Evolutionary conservation across 37 sponge, comb jelly and placozoan genomes (phyloP).

Genomic region (Ianthella basta): DNA sequence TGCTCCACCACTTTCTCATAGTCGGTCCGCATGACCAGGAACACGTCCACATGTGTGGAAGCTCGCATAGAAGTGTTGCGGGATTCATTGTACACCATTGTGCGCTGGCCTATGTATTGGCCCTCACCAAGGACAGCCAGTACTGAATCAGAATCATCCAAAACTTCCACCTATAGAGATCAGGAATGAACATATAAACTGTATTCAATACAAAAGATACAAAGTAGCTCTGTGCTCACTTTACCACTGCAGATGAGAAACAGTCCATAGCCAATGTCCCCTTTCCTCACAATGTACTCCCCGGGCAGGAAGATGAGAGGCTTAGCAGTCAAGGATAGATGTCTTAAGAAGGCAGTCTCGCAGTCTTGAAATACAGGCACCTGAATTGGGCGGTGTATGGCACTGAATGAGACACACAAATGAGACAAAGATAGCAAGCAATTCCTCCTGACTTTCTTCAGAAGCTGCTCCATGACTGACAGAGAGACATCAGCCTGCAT

Average conservation of each 20-base stretch:
- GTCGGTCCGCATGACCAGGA: conserved; percentile 44
- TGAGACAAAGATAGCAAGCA: neutral
- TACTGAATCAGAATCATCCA: neutral
- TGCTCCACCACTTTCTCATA: conserved; percentile 40
- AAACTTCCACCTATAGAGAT: no score
- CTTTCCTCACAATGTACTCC: conserved; percentile 71
- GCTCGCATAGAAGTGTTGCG: conserved; percentile 38
- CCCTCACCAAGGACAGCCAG: conserved; percentile 39
- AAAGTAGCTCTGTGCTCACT: no score
- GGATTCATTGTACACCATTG: conserved; percentile 50
- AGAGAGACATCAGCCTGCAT: conserved; percentile 68
- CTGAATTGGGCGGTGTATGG: conserved; percentile 11
- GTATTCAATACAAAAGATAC: no score
- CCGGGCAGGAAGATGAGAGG: conserved; percentile 64
- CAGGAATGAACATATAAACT: no score
- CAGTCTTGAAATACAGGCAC: conserved; percentile 44
- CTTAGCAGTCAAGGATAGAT: conserved; percentile 56
- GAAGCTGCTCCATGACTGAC: conserved; percentile 39
- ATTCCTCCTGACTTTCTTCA: conserved; percentile 42
- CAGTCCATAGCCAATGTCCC: conserved; percentile 62
- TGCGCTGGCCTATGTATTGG: conserved; percentile 37
- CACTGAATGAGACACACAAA: neutral
- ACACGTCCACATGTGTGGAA: conserved; percentile 52
- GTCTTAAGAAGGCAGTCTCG: conserved; percentile 51
- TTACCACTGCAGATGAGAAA: conserved; percentile 64